Percentiles rank a stretch among this genome's conserved stretches.
phyloP scores from a whole-genome alignment of 2,113 vertebrate genomes.

The Carlito syrichta region DNA sequence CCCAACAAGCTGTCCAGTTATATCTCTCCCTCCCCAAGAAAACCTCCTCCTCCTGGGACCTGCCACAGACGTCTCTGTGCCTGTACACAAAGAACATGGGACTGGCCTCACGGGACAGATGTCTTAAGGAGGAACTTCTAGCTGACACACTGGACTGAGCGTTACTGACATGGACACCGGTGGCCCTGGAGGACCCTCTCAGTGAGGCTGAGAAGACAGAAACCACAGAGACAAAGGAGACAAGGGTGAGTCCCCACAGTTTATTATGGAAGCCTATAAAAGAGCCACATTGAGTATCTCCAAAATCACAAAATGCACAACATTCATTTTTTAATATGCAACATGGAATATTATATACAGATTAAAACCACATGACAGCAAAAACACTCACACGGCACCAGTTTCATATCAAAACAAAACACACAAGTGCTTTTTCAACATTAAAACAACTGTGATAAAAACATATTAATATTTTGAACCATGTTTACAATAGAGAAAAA shows the following conservation, averaged over 20 bases:
- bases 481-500: conserved; percentile 94
- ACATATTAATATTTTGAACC: conserved; percentile 96
- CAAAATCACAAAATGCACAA: conserved; percentile 90
- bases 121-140: neutral
- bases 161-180: neutral
- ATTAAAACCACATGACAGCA: conserved; percentile 84
- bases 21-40: neutral
- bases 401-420: conserved; percentile 86
- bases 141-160: neutral
- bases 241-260: conserved; percentile 79
- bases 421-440: conserved; percentile 94
- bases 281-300: conserved; percentile 86
- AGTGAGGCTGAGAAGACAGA: neutral
- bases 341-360: conserved; percentile 93
- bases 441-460: conserved; percentile 92
- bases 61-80: neutral
- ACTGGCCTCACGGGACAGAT: neutral
- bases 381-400: conserved; percentile 89
- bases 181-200: neutral
- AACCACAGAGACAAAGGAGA: conserved; percentile 5
- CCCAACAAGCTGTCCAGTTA: neutral
- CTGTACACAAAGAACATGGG: neutral
- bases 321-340: conserved; percentile 89
- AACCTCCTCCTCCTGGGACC: neutral
- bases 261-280: conserved; percentile 92